A percentile compares a stretch with the other conserved stretches of the same genome.
phyloP scores from a whole-genome alignment of 2,113 vertebrate genomes.

The Polyodon spathula region DNA sequence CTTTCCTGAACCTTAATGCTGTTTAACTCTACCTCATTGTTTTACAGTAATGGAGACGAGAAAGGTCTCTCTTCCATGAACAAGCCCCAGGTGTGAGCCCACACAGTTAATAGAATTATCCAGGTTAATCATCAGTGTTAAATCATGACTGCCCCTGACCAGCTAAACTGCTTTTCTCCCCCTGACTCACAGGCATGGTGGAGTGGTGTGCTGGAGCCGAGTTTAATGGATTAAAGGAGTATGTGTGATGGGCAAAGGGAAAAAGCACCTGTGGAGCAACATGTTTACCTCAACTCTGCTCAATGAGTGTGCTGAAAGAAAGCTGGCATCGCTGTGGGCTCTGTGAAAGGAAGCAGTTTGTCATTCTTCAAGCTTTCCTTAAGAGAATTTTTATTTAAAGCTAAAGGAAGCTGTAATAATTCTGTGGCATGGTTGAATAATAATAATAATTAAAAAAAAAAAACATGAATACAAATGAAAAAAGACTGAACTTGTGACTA shows the following conservation, averaged over 20 bases:
- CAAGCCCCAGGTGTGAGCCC: background rate
- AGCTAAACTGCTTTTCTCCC: background rate
- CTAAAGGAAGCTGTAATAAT: constrained; percentile 21
- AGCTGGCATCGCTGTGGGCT: constrained; percentile 3
- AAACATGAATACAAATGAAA: constrained; percentile 28
- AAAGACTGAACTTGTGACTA: constrained; percentile 7
- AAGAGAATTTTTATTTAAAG: background rate
- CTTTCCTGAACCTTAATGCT: too few relatives aligned
- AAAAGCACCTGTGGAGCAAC: constrained; percentile 6
- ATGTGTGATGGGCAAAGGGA: constrained; percentile 10
- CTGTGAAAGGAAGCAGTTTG: constrained; percentile 8
- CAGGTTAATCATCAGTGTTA: background rate
- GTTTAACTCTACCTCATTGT: too few relatives aligned
- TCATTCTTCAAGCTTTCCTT: constrained; percentile 2
- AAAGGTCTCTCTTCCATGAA: too few relatives aligned
- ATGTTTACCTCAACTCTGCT: constrained; percentile 1
- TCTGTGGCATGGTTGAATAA: constrained; percentile 32
- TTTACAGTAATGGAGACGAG: too few relatives aligned
- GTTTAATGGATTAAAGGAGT: background rate
- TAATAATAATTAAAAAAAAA: constrained; percentile 22
- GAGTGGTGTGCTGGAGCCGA: background rate
- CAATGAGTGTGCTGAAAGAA: background rate
- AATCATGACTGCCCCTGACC: background rate
- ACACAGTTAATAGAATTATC: background rate
- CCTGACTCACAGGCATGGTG: background rate